A percentile compares a stretch with the other conserved stretches of the same genome.
Evolutionary conservation across 2,113 vertebrate genomes (phyloP).

Genomic region (Oryzias curvinotus): DNA sequence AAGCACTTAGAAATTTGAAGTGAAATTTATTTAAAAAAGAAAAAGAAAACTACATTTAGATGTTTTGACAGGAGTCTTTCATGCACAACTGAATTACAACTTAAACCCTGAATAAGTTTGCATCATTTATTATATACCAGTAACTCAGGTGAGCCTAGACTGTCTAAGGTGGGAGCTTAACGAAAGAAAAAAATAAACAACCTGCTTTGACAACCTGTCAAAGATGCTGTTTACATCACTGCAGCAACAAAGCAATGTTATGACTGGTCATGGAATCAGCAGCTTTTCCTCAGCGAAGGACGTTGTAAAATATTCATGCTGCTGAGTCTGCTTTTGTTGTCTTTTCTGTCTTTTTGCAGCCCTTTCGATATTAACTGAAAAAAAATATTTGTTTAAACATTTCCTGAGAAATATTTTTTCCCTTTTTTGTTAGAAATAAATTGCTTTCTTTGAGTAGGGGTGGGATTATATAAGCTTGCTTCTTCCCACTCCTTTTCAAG

Average conservation of each 20-base stretch:
- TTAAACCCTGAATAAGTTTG: no score
- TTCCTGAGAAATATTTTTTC: no score
- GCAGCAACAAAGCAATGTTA: constrained; percentile 15
- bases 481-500: no score
- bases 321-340: constrained; percentile 37
- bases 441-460: no score
- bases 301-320: constrained; percentile 66
- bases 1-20: no score
- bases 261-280: constrained; percentile 37
- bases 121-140: no score
- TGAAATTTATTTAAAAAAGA: no score
- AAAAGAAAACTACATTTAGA: no score
- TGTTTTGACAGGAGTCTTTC: no score
- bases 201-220: constrained; percentile 58
- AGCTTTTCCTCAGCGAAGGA: constrained; percentile 48
- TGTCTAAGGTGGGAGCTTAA: constrained; percentile 1
- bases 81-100: no score
- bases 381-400: background rate
- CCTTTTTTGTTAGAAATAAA: no score
- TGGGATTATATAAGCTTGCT: no score
- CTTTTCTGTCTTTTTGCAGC: constrained; percentile 4
- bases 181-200: constrained; percentile 7
- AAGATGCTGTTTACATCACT: constrained; percentile 27
- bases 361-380: constrained; percentile 16
- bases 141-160: background rate